A percentile compares a stretch with the other conserved stretches of the same genome.
Evolutionary conservation across 2,797 vertebrate species (phyloP).

Genomic region (Sphenodon punctatus): DNA sequence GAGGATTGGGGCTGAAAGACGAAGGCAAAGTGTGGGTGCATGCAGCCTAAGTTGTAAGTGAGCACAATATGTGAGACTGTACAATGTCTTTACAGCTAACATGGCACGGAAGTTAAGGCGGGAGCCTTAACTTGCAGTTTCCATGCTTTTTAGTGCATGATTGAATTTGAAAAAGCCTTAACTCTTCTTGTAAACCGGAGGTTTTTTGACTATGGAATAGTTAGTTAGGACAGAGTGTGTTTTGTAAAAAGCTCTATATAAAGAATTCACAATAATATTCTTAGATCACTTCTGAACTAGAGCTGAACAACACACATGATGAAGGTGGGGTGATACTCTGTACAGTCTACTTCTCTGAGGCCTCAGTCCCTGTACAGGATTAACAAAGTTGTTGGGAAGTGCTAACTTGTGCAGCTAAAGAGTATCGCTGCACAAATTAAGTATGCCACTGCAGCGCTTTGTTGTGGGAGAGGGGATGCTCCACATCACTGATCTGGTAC

Average conservation of each 20-base stretch:
- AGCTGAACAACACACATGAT: background rate
- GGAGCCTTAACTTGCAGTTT: too few species aligned
- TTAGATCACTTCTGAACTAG: background rate
- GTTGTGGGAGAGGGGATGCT: background rate
- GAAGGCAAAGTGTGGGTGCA: too few species aligned
- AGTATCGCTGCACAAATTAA: background rate
- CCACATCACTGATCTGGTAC: background rate
- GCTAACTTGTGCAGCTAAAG: background rate
- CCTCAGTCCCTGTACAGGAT: background rate
- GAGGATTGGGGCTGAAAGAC: too few species aligned
- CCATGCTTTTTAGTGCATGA: too few species aligned
- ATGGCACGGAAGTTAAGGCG: too few species aligned
- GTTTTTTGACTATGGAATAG: too few species aligned
- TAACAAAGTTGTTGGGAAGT: background rate
- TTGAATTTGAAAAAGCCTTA: too few species aligned
- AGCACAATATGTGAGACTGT: too few species aligned
- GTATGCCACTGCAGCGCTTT: slow-evolving; percentile 15
- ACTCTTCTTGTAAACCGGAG: too few species aligned
- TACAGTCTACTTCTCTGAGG: background rate
- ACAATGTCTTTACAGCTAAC: too few species aligned
- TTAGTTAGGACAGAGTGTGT: too few species aligned
- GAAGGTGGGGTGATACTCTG: background rate
- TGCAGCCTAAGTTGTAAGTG: too few species aligned
- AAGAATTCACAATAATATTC: background rate
- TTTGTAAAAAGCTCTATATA: background rate